phyloP scores from a whole-genome alignment of 2,888 invertebrate species.

The Drosophila neotestacea region DNA sequence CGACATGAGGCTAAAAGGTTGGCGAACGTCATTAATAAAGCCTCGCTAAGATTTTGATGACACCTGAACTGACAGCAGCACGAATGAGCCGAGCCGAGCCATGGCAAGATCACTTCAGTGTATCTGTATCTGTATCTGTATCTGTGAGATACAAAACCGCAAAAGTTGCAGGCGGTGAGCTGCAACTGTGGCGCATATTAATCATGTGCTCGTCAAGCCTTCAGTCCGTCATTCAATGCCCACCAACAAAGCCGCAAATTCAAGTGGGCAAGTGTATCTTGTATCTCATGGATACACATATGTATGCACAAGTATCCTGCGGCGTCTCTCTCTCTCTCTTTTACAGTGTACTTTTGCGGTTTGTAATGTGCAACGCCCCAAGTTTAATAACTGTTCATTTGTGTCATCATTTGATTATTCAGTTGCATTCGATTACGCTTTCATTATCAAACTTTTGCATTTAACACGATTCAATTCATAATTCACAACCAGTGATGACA shows the following conservation, averaged over 20 bases:
- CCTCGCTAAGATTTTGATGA: conserved; percentile 78
- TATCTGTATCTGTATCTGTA: conserved; percentile 28
- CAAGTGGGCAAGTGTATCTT: conserved; percentile 51
- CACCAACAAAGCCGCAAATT: conserved; percentile 72
- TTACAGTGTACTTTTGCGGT: conserved; percentile 37
- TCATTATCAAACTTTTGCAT: conserved; percentile 44
- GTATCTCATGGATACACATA: conserved; percentile 41
- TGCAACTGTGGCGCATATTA: conserved; percentile 68
- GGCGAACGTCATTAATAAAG: conserved; percentile 81
- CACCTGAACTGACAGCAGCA: conserved; percentile 75
- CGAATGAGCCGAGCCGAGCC: conserved; percentile 46
- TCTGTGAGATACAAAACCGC: conserved; percentile 34
- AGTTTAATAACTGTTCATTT: conserved; percentile 74
- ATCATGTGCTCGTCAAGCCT: conserved; percentile 78
- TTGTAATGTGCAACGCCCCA: conserved; percentile 31
- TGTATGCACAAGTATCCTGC: conserved; percentile 48
- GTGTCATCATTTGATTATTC: conserved; percentile 56
- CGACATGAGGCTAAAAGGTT: conserved; percentile 54
- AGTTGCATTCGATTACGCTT: conserved; percentile 44
- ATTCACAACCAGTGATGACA: too few species aligned
- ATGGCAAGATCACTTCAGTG: conserved; percentile 62
- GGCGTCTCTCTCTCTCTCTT: background rate
- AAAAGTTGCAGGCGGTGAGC: conserved; percentile 16
- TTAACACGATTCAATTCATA: conserved; percentile 3
- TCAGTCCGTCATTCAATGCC: conserved; percentile 53